phyloP scores from a whole-genome alignment of 35 echinoderm and acorn worm genomes.

The Holothuria glaberrima region DNA sequence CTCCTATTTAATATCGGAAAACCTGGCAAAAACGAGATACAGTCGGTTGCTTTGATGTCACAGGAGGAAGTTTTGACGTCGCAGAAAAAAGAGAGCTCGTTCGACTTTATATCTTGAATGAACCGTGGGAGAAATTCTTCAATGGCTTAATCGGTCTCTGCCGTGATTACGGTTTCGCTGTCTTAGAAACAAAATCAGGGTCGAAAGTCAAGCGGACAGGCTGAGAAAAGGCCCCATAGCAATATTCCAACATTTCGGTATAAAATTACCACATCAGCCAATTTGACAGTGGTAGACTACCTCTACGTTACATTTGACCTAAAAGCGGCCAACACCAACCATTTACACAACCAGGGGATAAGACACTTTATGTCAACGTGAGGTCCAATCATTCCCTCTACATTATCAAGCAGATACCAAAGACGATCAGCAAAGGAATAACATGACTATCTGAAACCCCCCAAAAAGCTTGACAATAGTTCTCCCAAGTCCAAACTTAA shows the following conservation, averaged over 20 bases:
- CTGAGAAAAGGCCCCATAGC: neutral
- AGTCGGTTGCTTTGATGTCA: neutral
- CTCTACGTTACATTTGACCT: neutral
- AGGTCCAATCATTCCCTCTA: neutral
- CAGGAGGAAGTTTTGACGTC: neutral
- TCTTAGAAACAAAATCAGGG: neutral
- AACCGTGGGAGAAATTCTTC: neutral
- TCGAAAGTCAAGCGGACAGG: slow-evolving; percentile 13
- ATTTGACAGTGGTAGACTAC: slow-evolving; percentile 21
- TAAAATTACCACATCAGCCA: slow-evolving; percentile 19
- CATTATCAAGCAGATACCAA: slow-evolving; percentile 5
- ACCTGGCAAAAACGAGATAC: slow-evolving; percentile 2
- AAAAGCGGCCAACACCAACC: neutral
- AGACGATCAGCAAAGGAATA: neutral
- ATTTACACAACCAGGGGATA: neutral
- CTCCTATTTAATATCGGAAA: neutral
- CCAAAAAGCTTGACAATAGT: neutral
- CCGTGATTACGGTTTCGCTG: neutral
- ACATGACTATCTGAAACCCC: neutral
- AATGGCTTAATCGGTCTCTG: neutral
- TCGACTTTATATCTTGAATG: neutral
- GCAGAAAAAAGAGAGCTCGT: neutral
- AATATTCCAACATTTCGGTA: neutral
- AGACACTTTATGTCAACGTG: neutral
- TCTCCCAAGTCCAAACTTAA: too few species aligned